Evolutionary conservation across 1,140 invertebrate genomes (phyloP), one percentile per base, ranked within the genome.

Genomic region (Papilio polytes): DNA sequence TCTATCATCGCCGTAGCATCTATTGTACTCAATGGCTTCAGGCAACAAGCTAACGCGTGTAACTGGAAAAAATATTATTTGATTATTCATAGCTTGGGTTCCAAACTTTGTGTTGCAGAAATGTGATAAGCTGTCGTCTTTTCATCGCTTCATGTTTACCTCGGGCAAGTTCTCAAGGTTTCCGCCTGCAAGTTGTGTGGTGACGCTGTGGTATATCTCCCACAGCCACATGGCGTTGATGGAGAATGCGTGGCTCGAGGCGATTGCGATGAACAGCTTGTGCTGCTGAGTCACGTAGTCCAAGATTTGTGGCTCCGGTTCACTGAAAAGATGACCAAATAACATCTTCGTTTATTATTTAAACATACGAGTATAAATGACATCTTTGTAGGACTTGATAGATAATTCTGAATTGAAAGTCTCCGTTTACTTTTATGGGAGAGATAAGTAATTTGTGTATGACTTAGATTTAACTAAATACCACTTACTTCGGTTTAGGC

Each of bases 201-300:
- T 97, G 1, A 98, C 97, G 80, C 96, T 96, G 74, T 96, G 96
- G 88, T 98, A 99, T 86, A 97, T 96, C 63, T 97, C 96, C 97
- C 97, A 98, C 36, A 98, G 94, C 95, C 97, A 97, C 48, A 95
- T 96, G 0, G 97, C 97, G 9, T 97, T 96, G 82, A 97, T 96
- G 76, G 95, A 96, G 77, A 98, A 97, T 0, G 98, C 98, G 89
- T 98, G 97, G 76, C 96, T 96, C 2, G 97, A 96, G 1, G 98
- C 97, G 48, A 99, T 96, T 76, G 96, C 95, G 3, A 98, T 98
- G 83, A 99, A 98, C 4, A 99, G 86, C 92, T 99, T 99, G 85
- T 98, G 97, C 92, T 99, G 98, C 90, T 99, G 99, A 0, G 98
- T 99, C 80, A 98, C 97, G 89, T 98, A 99, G 87, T 99, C 98